These are phyloP conservation scores for Ceraclea dissimilis DNA, from an alignment of 2,888 invertebrate genomes.

Conservation along the genomic window DNA sequence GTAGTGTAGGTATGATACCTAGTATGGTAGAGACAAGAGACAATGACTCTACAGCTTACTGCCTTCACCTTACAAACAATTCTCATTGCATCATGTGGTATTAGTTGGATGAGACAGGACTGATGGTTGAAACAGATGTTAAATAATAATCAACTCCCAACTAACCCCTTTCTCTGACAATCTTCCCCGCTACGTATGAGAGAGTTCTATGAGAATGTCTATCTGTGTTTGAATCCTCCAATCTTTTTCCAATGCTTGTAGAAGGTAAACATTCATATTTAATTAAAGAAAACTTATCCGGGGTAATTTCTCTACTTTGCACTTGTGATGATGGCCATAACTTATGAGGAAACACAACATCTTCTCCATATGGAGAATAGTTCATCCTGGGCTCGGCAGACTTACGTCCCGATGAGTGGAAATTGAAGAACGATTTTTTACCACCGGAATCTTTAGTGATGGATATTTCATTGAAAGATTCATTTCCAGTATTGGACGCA, in stretches of 20 bases:
- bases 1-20: no score
- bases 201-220: constrained; percentile 35
- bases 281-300: constrained; percentile 40
- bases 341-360: background rate
- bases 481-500: constrained; percentile 1
- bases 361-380: background rate
- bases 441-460: constrained; percentile 4
- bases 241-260: constrained; percentile 32
- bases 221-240: constrained; percentile 33
- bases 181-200: constrained; percentile 40
- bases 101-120: no score
- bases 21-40: no score
- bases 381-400: constrained; percentile 24
- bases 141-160: no score
- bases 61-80: no score
- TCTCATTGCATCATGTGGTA: no score
- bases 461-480: constrained; percentile 16
- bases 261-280: constrained; percentile 40
- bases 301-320: constrained; percentile 10
- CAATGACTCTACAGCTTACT: no score
- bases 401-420: constrained; percentile 16
- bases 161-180: constrained; percentile 26
- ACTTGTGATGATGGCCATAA: background rate
- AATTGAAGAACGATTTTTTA: background rate
- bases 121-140: no score